Conservation (phyloP, 2,888 invertebrate genomes). For the Apoderus coryli region DNA sequence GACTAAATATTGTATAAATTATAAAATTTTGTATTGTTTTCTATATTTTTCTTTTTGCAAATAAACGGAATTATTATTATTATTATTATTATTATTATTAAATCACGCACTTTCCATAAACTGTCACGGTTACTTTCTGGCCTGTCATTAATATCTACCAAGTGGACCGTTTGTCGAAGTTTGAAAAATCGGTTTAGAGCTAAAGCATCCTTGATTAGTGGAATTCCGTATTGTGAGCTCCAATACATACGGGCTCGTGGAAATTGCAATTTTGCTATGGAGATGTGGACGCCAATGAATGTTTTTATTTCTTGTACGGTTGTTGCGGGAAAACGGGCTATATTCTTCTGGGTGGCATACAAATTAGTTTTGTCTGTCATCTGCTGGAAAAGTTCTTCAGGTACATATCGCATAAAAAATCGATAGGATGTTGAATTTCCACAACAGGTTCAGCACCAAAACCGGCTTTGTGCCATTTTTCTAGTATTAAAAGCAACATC, state of each 20-base stretch:
- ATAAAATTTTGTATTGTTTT: too few species aligned
- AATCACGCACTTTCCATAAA: constrained; percentile 12
- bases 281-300: constrained; percentile 11
- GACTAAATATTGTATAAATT: too few species aligned
- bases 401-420: too few species aligned
- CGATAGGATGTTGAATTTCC: too few species aligned
- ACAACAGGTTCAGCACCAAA: too few species aligned
- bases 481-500: too few species aligned
- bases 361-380: constrained; percentile 10
- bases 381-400: constrained; percentile 1
- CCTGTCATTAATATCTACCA: constrained; percentile 9
- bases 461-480: too few species aligned
- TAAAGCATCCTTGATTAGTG: constrained; percentile 5
- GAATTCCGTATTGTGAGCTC: constrained; percentile 9
- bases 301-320: constrained; percentile 9
- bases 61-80: too few species aligned
- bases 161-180: constrained; percentile 8
- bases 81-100: too few species aligned
- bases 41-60: too few species aligned
- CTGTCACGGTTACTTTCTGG: constrained; percentile 10
- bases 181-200: constrained; percentile 9
- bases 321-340: constrained; percentile 9
- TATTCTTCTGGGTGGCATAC: constrained; percentile 11
- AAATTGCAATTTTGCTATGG: constrained; percentile 10
- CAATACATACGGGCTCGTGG: constrained; percentile 12